phyloP scores from a whole-genome alignment of 2,888 invertebrate species.

The Cataglyphis livida region DNA sequence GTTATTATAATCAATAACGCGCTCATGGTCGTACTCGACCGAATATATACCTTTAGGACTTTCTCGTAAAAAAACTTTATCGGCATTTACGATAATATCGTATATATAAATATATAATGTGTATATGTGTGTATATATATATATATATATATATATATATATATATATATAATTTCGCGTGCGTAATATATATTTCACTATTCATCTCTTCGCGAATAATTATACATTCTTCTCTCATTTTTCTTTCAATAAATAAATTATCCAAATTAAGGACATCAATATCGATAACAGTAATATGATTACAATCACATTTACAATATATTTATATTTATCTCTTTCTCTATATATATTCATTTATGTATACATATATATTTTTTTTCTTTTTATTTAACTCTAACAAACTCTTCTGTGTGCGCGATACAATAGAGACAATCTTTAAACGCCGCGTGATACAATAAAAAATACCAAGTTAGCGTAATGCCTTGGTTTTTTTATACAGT shows the following conservation, averaged over 20 bases:
- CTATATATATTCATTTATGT: constrained; percentile 67
- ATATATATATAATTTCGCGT: constrained; percentile 68
- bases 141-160: not conserved
- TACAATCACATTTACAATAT: constrained; percentile 80
- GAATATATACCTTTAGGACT: constrained; percentile 60
- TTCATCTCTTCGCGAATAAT: constrained; percentile 67
- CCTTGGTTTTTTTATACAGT: constrained; percentile 82
- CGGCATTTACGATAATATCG: constrained; percentile 69
- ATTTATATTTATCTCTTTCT: constrained; percentile 67
- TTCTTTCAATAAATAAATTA: constrained; percentile 83
- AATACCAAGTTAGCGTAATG: constrained; percentile 81
- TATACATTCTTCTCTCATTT: constrained; percentile 68
- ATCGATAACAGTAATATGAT: constrained; percentile 77
- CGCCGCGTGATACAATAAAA: constrained; percentile 73
- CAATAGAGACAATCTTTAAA: constrained; percentile 67
- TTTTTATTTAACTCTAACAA: constrained; percentile 75
- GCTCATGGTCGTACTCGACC: constrained; percentile 35
- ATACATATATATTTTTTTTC: constrained; percentile 65
- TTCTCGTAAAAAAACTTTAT: constrained; percentile 70
- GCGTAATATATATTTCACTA: constrained; percentile 76
- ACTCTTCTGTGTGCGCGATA: constrained; percentile 71
- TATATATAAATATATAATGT: constrained; percentile 77
- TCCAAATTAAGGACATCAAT: constrained; percentile 81
- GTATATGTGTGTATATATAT: not conserved
- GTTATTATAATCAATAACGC: constrained; percentile 65